Evolutionary conservation across 2,888 invertebrate species (phyloP).

Genomic region (Drosophila algonquin): DNA sequence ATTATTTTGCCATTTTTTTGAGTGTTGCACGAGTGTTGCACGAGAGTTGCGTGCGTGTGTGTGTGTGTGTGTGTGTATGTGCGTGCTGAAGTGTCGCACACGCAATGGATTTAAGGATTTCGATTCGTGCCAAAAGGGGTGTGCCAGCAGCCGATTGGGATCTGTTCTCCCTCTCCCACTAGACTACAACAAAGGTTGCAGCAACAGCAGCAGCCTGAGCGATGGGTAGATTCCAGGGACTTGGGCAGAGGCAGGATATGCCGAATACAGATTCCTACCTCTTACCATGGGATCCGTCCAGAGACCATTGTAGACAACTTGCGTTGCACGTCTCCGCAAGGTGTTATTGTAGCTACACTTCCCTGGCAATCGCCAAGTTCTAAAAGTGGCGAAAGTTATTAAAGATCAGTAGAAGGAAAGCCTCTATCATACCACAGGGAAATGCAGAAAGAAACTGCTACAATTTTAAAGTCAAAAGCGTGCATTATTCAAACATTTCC

Average conservation of each 20-base stretch:
- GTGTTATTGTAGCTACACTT: background rate
- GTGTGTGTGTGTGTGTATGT: constrained; percentile 41
- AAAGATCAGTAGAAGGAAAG: background rate
- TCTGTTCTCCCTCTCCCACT: background rate
- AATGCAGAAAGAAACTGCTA: background rate
- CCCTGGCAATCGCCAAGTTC: background rate
- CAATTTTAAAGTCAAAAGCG: background rate
- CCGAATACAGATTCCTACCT: background rate
- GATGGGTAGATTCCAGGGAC: background rate
- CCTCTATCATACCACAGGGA: background rate
- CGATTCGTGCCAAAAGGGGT: constrained; percentile 69
- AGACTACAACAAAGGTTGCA: background rate
- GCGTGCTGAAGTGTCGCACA: constrained; percentile 68
- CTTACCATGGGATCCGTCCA: background rate
- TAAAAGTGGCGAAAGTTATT: background rate
- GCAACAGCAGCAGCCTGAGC: background rate
- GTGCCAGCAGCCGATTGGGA: constrained; percentile 30
- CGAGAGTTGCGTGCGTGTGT: too few relatives aligned
- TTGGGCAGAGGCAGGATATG: background rate
- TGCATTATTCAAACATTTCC: constrained; percentile 18
- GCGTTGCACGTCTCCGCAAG: background rate
- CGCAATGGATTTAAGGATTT: constrained; percentile 60
- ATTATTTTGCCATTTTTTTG: constrained; percentile 67
- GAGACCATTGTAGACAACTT: background rate
- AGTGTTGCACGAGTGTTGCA: constrained; percentile 18